A percentile compares a stretch with the other conserved stretches of the same genome.
Conservation (phyloP, 2,113 vertebrate species). For the Struthidea cinerea region DNA sequence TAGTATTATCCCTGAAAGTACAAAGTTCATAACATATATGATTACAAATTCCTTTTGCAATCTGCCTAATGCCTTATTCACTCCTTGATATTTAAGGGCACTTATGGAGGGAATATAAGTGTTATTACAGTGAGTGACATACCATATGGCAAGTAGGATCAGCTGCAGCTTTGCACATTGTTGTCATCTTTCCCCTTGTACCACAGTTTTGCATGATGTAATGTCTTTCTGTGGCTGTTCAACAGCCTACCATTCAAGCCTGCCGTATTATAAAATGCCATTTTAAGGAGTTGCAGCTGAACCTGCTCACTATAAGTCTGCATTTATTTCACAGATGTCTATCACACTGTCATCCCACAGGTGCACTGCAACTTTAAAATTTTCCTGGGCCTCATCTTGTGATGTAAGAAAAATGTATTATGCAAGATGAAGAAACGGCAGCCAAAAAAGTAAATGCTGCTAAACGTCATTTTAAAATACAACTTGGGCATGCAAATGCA, state of each 20-base stretch:
- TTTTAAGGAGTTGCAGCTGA: constrained; percentile 11
- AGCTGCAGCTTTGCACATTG: constrained; percentile 16
- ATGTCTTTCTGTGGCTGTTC: constrained; percentile 48
- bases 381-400: constrained; percentile 13
- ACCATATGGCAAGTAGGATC: constrained; percentile 52
- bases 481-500: background rate
- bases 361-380: constrained; percentile 8
- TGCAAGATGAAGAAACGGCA: constrained; percentile 53
- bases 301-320: constrained; percentile 16
- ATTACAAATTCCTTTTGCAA: constrained; percentile 38
- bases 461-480: constrained; percentile 58
- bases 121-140: constrained; percentile 34
- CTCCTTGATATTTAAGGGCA: constrained; percentile 55
- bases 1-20: background rate
- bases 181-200: constrained; percentile 4
- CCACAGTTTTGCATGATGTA: constrained; percentile 5
- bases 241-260: constrained; percentile 21
- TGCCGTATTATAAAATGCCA: constrained; percentile 44
- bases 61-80: constrained; percentile 29
- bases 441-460: constrained; percentile 50
- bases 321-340: constrained; percentile 47
- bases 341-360: constrained; percentile 40
- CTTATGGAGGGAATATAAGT: constrained; percentile 26
- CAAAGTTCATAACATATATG: background rate
- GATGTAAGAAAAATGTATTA: constrained; percentile 58